Conservation (phyloP, 1,140 invertebrate genomes). For the Eriosoma lanigerum region DNA sequence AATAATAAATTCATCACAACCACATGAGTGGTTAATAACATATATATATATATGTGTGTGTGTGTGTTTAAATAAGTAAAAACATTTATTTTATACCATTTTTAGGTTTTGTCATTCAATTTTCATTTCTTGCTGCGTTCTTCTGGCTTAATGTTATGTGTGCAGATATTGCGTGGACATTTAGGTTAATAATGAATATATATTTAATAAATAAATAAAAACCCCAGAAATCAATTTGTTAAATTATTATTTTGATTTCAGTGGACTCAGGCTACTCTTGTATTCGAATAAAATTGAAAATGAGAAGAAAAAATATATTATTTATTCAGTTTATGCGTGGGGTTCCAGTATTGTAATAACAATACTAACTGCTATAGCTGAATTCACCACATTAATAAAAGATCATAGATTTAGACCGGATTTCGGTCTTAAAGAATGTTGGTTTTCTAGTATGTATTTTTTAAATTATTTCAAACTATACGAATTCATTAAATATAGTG, state of each 20-base stretch:
- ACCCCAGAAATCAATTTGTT: too few relatives aligned
- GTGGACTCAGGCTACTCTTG: slow-evolving; percentile 1
- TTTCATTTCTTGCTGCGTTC: slow-evolving; percentile 65
- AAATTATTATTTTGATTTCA: background rate
- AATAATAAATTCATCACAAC: too few relatives aligned
- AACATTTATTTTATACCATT: background rate
- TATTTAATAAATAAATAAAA: too few relatives aligned
- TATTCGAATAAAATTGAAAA: slow-evolving; percentile 41
- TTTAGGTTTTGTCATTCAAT: slow-evolving; percentile 58
- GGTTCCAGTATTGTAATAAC: slow-evolving; percentile 54
- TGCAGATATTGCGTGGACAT: slow-evolving; percentile 68
- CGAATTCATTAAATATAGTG: too few relatives aligned
- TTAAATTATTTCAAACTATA: background rate
- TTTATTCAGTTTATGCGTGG: slow-evolving; percentile 58
- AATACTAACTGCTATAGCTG: slow-evolving; percentile 55
- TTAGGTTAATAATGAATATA: slow-evolving; percentile 59
- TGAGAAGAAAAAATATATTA: slow-evolving; percentile 53
- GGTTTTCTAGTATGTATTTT: slow-evolving; percentile 54
- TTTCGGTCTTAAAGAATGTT: slow-evolving; percentile 54
- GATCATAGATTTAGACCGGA: slow-evolving; percentile 52
- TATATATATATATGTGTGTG: too few relatives aligned
- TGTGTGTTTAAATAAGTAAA: too few relatives aligned
- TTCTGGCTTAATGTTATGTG: slow-evolving; percentile 74
- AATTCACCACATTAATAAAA: slow-evolving; percentile 42
- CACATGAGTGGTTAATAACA: too few relatives aligned